Percentiles rank a stretch among this genome's conserved stretches.
These are phyloP conservation scores for Tetramorium parvispinum DNA, from an alignment of 1,140 invertebrate genomes.

Conservation along the genomic window DNA sequence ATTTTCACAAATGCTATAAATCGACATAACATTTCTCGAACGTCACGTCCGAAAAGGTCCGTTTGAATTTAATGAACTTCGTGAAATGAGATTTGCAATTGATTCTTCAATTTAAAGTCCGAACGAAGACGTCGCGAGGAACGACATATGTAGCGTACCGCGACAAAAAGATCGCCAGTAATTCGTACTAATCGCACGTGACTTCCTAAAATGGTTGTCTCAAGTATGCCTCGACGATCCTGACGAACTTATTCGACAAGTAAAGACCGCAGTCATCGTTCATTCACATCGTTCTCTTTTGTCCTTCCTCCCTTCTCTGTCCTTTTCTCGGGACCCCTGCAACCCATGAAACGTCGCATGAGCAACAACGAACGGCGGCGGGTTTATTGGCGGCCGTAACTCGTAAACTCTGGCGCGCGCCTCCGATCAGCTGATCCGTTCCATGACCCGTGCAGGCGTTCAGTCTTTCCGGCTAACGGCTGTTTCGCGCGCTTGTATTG, in stretches of 20 bases:
- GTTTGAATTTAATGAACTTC: neutral
- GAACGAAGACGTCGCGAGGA: neutral
- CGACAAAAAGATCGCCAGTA: neutral
- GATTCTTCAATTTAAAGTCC: neutral
- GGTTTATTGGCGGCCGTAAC: conserved; percentile 86
- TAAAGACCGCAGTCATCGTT: conserved; percentile 74
- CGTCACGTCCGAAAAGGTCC: neutral
- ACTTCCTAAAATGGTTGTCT: conserved; percentile 1
- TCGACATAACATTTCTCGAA: neutral
- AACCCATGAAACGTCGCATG: conserved; percentile 83
- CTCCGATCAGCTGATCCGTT: conserved; percentile 86
- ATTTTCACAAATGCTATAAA: neutral
- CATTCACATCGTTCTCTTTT: conserved; percentile 78
- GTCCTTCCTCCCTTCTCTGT: conserved; percentile 71
- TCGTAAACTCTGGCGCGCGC: conserved; percentile 85
- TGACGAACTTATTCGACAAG: conserved; percentile 30
- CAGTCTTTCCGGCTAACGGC: conserved; percentile 76
- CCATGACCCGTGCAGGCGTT: conserved; percentile 81
- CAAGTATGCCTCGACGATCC: neutral
- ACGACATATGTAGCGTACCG: neutral
- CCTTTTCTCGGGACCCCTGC: conserved; percentile 76
- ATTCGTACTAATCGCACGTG: conserved; percentile 20
- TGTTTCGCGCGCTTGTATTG: conserved; percentile 56
- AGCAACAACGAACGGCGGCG: conserved; percentile 83
- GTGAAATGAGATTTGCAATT: neutral